Evolutionary conservation across 2,797 vertebrate genomes (phyloP).

Genomic region (Lepus townsendii): DNA sequence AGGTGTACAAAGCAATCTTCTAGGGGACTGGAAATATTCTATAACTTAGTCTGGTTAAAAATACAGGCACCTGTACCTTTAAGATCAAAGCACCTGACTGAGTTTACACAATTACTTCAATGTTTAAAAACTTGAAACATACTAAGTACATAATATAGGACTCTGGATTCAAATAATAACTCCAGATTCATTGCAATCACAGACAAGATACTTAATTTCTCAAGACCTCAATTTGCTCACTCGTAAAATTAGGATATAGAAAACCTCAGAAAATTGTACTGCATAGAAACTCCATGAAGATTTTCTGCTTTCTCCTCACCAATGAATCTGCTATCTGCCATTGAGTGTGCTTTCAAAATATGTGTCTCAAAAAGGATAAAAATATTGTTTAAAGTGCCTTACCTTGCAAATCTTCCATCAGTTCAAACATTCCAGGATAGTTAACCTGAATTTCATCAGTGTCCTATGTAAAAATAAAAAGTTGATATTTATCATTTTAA

Average conservation of each 20-base stretch:
- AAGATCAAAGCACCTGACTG: not conserved
- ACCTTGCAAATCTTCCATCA: conserved; percentile 97
- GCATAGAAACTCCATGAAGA: conserved; percentile 17
- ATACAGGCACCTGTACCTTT: not conserved
- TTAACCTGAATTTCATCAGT: conserved; percentile 95
- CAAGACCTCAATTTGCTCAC: not conserved
- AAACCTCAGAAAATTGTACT: conserved; percentile 45
- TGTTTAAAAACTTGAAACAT: not conserved
- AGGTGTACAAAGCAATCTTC: not conserved
- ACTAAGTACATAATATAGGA: not conserved
- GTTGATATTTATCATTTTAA: not conserved
- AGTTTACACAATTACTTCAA: not conserved
- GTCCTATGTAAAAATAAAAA: conserved; percentile 90
- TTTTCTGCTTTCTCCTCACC: conserved; percentile 3
- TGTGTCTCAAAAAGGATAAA: not conserved
- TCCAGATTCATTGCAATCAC: not conserved
- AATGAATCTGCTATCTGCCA: not conserved
- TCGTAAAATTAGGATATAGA: conserved; percentile 35
- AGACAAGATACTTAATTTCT: not conserved
- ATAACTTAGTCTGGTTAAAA: conserved; percentile 36
- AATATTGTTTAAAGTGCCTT: conserved; percentile 71
- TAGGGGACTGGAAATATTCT: not conserved
- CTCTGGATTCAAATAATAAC: conserved; percentile 17
- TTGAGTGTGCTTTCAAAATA: not conserved
- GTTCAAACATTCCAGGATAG: conserved; percentile 95